Evolutionary conservation across 2,113 vertebrate species (phyloP), one percentile per base, ranked within the genome.

Genomic region (Chamaetylas fuelleborni): DNA sequence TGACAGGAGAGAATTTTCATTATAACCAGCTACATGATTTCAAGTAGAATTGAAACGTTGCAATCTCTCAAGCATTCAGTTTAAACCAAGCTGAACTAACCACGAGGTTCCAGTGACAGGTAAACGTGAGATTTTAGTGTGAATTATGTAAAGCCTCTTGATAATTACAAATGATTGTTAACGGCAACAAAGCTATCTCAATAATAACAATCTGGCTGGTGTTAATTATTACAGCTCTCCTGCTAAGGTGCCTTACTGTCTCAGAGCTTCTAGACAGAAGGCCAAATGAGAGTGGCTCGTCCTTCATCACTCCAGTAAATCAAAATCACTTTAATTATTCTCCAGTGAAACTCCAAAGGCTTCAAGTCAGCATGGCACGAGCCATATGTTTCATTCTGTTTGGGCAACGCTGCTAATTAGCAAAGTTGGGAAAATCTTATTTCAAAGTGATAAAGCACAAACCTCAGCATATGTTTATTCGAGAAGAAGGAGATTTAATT

Each of bases 251-350:
- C 28, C 53, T 67, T 18, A 19, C 25, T 47, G 57, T 82, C 71
- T 89, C 61, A 66, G 85, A 86, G 51, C 33, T 86, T 51, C 54
- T 42, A 84, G 90, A 66, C 70, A 60, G 71, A 69, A 94, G 26
- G 33, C 43, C 50, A 70, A 92, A 66, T 4, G 38, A 90, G 43
- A 71, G 64, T 29, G 79, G 20, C 74, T 93, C 6, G 4, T 86
- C 43, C 42, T 92, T 90, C 92, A 81, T 94, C 85, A 81, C 0
- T 6, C 43, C 76, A 87, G 86, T 73, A 92, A 95, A 93, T 92
- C 93, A 96, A 94, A 83, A 90, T 85, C 81, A 54, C 74, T 95
- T 90, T 97, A 95, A 97, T 95, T 95, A 90, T 60, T 83, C 51
- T 95, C 57, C 61, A 76, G 81, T 70, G 62, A 70, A 81, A 92